These are phyloP conservation scores for Porites lobata DNA, from an alignment of 92 coral and sea anemone genomes.

Conservation along the genomic window DNA sequence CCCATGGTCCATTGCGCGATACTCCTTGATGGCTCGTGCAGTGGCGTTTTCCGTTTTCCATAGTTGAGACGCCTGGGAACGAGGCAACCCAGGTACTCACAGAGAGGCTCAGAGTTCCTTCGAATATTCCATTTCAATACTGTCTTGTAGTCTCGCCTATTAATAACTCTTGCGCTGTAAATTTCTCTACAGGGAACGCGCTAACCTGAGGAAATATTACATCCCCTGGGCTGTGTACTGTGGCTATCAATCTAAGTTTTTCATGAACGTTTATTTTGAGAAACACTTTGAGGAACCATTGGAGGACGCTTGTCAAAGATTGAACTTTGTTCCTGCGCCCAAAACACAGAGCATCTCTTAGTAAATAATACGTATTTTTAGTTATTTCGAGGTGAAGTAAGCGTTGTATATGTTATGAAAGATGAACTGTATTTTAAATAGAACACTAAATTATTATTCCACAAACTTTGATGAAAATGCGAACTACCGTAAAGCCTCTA, in stretches of 20 bases:
- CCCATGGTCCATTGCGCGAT: no score
- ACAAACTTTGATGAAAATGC: no score
- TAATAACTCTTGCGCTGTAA: neutral
- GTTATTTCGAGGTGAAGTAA: neutral
- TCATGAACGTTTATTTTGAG: constrained; percentile 89
- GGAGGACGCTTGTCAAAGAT: constrained; percentile 60
- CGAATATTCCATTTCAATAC: no score
- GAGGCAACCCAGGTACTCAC: no score
- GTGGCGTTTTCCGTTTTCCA: no score
- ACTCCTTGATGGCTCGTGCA: no score
- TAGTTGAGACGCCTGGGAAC: no score
- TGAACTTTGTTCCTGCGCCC: constrained; percentile 83
- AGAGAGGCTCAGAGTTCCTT: no score
- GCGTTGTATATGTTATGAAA: neutral
- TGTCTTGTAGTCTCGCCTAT: no score
- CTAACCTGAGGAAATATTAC: constrained; percentile 65
- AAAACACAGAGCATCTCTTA: neutral
- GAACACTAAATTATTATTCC: no score
- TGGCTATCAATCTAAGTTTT: constrained; percentile 80
- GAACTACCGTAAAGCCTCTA: no score
- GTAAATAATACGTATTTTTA: neutral
- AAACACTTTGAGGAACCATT: constrained; percentile 88
- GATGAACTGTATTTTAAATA: neutral
- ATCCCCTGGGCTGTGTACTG: constrained; percentile 96
- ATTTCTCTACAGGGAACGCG: constrained; percentile 70